phyloP scores from a whole-genome alignment of 1,140 invertebrate species.

The Papilio aristodemus region DNA sequence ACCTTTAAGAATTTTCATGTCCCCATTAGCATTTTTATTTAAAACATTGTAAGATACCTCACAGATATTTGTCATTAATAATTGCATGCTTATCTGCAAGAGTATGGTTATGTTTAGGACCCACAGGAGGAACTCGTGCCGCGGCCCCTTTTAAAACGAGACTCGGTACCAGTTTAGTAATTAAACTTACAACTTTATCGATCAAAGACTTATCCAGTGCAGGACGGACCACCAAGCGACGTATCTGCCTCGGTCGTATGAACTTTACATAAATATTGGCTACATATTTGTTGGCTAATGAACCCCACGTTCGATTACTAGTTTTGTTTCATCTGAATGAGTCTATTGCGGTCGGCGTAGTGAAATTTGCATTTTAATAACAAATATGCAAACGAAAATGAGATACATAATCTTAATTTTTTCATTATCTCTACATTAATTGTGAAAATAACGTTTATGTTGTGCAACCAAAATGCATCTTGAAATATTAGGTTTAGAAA shows the following conservation, averaged over 20 bases:
- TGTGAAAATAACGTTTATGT: background rate
- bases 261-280: slow-evolving; percentile 62
- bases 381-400: slow-evolving; percentile 33
- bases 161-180: slow-evolving; percentile 72
- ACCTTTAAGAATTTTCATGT: slow-evolving; percentile 7
- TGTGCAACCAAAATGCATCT: background rate
- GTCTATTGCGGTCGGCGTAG: slow-evolving; percentile 65
- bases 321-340: slow-evolving; percentile 69
- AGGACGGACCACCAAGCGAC: slow-evolving; percentile 61
- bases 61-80: slow-evolving; percentile 28
- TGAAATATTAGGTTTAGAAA: background rate
- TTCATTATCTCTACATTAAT: slow-evolving; percentile 32
- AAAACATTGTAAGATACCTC: slow-evolving; percentile 26
- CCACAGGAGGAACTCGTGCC: slow-evolving; percentile 43
- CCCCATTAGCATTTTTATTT: slow-evolving; percentile 30
- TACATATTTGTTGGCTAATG: slow-evolving; percentile 61
- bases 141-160: slow-evolving; percentile 64
- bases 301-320: slow-evolving; percentile 66
- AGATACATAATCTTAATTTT: slow-evolving; percentile 34
- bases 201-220: slow-evolving; percentile 63
- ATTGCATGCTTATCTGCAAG: slow-evolving; percentile 24
- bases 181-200: slow-evolving; percentile 79
- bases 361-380: slow-evolving; percentile 37
- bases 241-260: slow-evolving; percentile 55
- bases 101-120: slow-evolving; percentile 33